These are phyloP conservation scores for Iguana delicatissima DNA, from an alignment of 2,797 vertebrate genomes.

Conservation along the genomic window DNA sequence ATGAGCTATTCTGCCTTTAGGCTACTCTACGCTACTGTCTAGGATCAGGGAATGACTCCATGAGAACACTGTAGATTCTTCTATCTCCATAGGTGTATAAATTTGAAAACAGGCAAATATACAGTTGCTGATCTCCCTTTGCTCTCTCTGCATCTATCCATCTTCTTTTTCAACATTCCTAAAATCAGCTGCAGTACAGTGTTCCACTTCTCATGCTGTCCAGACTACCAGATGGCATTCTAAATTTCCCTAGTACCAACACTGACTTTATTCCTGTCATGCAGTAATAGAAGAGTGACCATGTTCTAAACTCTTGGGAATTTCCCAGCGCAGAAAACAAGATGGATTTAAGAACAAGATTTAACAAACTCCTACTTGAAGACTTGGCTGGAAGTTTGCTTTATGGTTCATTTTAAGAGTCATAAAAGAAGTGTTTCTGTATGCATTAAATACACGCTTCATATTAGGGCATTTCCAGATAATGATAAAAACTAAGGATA, in stretches of 20 bases:
- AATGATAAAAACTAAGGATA: neutral
- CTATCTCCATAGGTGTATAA: neutral
- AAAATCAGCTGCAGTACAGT: neutral
- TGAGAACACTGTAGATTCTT: neutral
- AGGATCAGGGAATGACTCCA: neutral
- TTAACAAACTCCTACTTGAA: neutral
- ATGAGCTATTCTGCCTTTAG: neutral
- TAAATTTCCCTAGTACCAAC: neutral
- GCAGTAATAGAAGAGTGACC: conserved; percentile 1
- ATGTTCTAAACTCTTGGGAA: neutral
- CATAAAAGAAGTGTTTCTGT: neutral
- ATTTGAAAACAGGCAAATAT: neutral
- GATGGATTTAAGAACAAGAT: conserved; percentile 14
- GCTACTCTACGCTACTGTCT: neutral
- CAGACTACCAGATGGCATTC: neutral
- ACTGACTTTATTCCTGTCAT: conserved; percentile 19
- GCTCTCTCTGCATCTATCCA: neutral
- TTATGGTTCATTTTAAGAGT: neutral
- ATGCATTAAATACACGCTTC: neutral
- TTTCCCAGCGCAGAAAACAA: neutral
- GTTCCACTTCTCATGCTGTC: neutral
- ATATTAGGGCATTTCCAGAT: neutral
- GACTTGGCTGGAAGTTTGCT: neutral
- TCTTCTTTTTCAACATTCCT: neutral
- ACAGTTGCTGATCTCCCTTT: neutral